Conservation (phyloP, 2,888 invertebrate species). For the Trichopoda pennipes region DNA sequence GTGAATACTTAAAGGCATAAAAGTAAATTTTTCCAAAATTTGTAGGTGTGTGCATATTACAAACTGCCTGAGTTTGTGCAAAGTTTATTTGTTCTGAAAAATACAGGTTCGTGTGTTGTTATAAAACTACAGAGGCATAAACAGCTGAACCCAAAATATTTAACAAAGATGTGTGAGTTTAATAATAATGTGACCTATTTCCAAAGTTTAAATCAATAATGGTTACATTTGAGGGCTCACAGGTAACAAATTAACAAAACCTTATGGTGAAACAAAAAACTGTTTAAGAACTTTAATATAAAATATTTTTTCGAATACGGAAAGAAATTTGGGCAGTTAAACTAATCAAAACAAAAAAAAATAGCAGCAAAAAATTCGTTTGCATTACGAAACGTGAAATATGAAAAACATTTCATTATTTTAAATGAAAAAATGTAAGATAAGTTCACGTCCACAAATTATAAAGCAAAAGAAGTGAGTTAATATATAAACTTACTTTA, state of each 20-base stretch:
- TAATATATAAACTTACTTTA: slow-evolving; percentile 20
- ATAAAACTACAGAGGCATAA: slow-evolving; percentile 36
- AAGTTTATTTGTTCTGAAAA: slow-evolving; percentile 1
- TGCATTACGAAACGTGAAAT: slow-evolving; percentile 29
- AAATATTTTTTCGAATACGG: slow-evolving; percentile 20
- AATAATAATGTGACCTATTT: slow-evolving; percentile 61
- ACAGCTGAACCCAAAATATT: neutral
- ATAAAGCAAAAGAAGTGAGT: no score
- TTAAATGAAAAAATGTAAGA: neutral
- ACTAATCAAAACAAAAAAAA: slow-evolving; percentile 35
- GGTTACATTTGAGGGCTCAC: slow-evolving; percentile 42
- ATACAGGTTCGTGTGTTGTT: slow-evolving; percentile 50
- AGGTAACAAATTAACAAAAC: slow-evolving; percentile 39
- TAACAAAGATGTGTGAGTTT: slow-evolving; percentile 55
- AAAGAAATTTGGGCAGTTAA: slow-evolving; percentile 11
- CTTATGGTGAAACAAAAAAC: slow-evolving; percentile 21
- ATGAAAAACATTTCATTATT: slow-evolving; percentile 52
- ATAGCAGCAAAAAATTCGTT: slow-evolving; percentile 50
- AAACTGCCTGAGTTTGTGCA: slow-evolving; percentile 2
- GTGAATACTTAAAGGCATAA: no score
- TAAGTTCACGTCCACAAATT: no score
- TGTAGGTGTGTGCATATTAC: neutral
- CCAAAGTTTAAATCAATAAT: slow-evolving; percentile 61
- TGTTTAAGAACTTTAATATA: slow-evolving; percentile 5
- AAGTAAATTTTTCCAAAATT: neutral